Evolutionary conservation across 2,113 vertebrate species (phyloP).

Genomic region (Aplodontia rufa): DNA sequence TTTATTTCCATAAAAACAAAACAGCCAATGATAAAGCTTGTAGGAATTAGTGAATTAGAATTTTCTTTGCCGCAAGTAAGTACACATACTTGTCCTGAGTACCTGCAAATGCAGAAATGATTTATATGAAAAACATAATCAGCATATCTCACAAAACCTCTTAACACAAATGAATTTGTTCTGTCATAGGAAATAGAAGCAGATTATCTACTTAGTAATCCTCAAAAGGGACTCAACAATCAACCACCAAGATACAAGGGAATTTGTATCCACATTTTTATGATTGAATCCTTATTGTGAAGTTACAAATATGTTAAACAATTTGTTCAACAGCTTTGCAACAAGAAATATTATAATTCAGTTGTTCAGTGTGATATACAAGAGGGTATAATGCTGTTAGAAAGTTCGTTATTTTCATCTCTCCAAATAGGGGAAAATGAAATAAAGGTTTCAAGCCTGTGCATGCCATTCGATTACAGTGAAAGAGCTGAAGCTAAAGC

Average conservation of each 20-base stretch:
- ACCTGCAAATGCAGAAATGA: background rate
- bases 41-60: background rate
- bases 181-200: background rate
- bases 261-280: background rate
- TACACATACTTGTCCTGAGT: background rate
- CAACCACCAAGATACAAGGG: background rate
- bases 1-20: constrained; percentile 34
- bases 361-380: background rate
- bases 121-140: constrained; percentile 35
- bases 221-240: background rate
- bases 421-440: background rate
- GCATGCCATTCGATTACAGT: background rate
- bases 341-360: background rate
- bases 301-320: background rate
- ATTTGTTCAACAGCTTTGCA: background rate
- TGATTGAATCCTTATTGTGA: background rate
- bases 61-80: background rate
- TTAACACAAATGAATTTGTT: constrained; percentile 45
- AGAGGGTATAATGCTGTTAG: background rate
- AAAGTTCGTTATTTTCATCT: background rate
- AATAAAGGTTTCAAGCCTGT: constrained; percentile 8
- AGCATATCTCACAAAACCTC: background rate
- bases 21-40: background rate
- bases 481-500: background rate
- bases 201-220: constrained; percentile 50